phyloP scores from a whole-genome alignment of 2,888 invertebrate species.

The Synanthedon myopaeformis region DNA sequence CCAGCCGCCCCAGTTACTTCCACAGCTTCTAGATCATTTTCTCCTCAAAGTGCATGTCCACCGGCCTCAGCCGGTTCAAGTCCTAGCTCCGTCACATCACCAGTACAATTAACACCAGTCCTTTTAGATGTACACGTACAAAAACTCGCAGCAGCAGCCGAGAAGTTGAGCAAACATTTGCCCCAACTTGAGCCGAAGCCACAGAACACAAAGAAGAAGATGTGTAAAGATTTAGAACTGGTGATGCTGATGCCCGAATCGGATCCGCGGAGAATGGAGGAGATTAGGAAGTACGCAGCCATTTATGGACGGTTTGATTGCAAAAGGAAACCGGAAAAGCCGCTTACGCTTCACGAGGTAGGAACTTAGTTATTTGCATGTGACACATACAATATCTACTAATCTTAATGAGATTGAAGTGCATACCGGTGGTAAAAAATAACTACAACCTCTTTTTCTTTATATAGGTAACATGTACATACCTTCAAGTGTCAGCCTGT shows the following conservation, averaged over 20 bases:
- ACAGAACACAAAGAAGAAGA: constrained; percentile 91
- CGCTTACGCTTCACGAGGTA: constrained; percentile 95
- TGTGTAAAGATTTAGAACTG: constrained; percentile 91
- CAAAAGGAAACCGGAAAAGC: constrained; percentile 95
- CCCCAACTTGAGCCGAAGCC: constrained; percentile 91
- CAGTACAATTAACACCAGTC: constrained; percentile 80
- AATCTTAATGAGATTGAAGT: no score
- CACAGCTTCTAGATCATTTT: constrained; percentile 45
- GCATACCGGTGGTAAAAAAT: no score
- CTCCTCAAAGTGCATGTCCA: constrained; percentile 59
- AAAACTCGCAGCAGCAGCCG: constrained; percentile 86
- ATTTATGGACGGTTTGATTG: constrained; percentile 99
- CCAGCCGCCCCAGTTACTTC: constrained; percentile 51
- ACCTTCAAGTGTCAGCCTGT: no score
- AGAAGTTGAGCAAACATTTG: constrained; percentile 82
- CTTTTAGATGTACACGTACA: constrained; percentile 87
- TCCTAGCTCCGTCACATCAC: constrained; percentile 70
- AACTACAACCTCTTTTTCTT: background rate
- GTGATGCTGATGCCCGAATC: constrained; percentile 91
- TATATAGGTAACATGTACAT: background rate
- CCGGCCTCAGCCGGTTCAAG: constrained; percentile 69
- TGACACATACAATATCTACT: no score
- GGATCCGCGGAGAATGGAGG: constrained; percentile 91
- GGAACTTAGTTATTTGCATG: constrained; percentile 6
- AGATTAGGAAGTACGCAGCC: constrained; percentile 94